phyloP scores from a whole-genome alignment of 2,797 vertebrate species.

The Pelodytes ibericus region DNA sequence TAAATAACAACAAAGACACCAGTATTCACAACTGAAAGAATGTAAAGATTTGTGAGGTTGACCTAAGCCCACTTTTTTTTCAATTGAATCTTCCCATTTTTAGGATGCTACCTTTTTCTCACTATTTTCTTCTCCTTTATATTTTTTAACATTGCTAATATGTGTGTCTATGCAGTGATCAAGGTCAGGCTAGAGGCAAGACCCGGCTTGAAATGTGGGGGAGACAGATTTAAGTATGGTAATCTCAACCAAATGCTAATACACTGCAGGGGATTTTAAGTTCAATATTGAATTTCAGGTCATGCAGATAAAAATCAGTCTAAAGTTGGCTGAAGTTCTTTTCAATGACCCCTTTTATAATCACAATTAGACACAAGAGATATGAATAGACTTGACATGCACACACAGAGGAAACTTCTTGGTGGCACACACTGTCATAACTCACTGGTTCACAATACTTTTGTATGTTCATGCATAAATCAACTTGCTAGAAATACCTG shows the following conservation, averaged over 20 bases:
- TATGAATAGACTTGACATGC: slow-evolving; percentile 53
- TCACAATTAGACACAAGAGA: slow-evolving; percentile 53
- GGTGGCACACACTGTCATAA: slow-evolving; percentile 49
- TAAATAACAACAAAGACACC: too few relatives aligned
- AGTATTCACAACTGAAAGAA: too few relatives aligned
- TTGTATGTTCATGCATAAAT: slow-evolving; percentile 54
- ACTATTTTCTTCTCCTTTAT: slow-evolving; percentile 55
- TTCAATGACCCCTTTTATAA: slow-evolving; percentile 53
- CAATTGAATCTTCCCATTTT: too few relatives aligned
- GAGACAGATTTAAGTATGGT: slow-evolving; percentile 19
- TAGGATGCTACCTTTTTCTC: too few relatives aligned
- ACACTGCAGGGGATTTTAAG: slow-evolving; percentile 51
- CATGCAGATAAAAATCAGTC: slow-evolving; percentile 56
- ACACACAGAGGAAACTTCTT: slow-evolving; percentile 49
- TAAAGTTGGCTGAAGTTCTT: slow-evolving; percentile 55
- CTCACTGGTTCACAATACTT: slow-evolving; percentile 41
- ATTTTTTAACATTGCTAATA: background rate
- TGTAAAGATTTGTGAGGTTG: too few relatives aligned
- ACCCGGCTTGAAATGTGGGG: slow-evolving; percentile 13
- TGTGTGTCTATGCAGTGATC: background rate
- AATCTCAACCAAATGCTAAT: slow-evolving; percentile 50
- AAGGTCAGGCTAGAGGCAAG: slow-evolving; percentile 30
- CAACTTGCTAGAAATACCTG: slow-evolving; percentile 27
- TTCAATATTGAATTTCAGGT: slow-evolving; percentile 57
- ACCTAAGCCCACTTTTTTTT: too few relatives aligned